Evolutionary conservation across 2,797 vertebrate species (phyloP), one percentile per base, ranked within the genome.

Genomic region (Chrosomus eos): DNA sequence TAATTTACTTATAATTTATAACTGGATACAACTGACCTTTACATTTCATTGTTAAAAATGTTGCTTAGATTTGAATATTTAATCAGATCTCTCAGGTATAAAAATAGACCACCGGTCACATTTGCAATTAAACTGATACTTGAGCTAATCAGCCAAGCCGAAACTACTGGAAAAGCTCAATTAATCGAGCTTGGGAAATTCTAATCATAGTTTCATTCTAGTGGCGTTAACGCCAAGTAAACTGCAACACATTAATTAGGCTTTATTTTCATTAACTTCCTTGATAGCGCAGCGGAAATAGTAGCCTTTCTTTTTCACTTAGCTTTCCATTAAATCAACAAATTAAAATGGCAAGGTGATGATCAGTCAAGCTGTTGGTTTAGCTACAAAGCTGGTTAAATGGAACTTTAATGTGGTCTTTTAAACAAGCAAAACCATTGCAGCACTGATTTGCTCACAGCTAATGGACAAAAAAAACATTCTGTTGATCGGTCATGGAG

Each of bases 251-350:
- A 70, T 86, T 87, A 48, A 89, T 88, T 83, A 81, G 60, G 67
- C 80, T 83, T 67, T 78, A 88, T 89, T 85, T 87, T 88, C 85
- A 82, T 89, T 76, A 89, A 74, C 66, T 71, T 78, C 72, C 60
- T 60, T 10, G 66, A 83, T 53, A 86, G 82, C 85, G 86, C 84
- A 81, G 72, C 16, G 28, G 73, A 68, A 81, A 62, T 64, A 38
- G 70, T 23, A 83, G 76, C 62, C 53, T 80, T 88, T 83, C 82
- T 53, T 51, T 72, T 83, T 87, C 45, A 88, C 75, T 86, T 60
- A 82, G 38, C 67, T 85, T 86, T 85, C 70, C 86, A 90, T 85
- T 88, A 78, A 86, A 88, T 82, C 66, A 88, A 81, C 84, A 74
- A 86, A 90, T 74, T 86, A 78, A 86, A 86, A 73, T 18, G 58